Percentiles rank a stretch among this genome's conserved stretches.
phyloP scores from a whole-genome alignment of 1,140 invertebrate genomes.

The Augochlora pura region DNA sequence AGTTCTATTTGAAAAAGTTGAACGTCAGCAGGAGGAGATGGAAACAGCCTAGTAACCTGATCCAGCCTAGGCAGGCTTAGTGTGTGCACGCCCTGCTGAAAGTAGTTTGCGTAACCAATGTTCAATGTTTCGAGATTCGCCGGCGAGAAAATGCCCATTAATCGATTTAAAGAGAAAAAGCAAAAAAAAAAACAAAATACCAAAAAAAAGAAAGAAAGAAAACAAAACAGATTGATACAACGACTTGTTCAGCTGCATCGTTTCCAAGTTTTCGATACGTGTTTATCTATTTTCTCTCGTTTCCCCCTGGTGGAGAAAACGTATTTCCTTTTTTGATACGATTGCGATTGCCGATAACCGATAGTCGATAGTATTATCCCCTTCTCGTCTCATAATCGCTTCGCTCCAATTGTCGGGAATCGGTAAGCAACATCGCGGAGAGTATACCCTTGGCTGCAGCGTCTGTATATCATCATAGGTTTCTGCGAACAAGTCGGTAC shows the following conservation, averaged over 20 bases:
- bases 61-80: conserved; percentile 61
- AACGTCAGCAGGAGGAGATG: conserved; percentile 79
- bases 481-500: background rate
- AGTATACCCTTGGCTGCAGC: background rate
- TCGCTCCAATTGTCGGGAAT: background rate
- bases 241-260: background rate
- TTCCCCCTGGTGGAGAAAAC: background rate
- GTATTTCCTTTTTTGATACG: background rate
- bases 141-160: background rate
- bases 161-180: background rate
- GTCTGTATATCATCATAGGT: background rate
- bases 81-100: conserved; percentile 14
- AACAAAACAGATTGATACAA: too few relatives aligned
- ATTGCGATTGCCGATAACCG: background rate
- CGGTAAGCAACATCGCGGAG: background rate
- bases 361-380: background rate
- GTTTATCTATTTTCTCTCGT: background rate
- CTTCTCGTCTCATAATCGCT: background rate
- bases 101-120: conserved; percentile 20
- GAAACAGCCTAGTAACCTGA: conserved; percentile 62
- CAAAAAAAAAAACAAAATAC: background rate
- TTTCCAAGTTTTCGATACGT: too few relatives aligned
- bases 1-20: conserved; percentile 82
- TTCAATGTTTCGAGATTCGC: conserved; percentile 16
- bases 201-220: too few relatives aligned